phyloP scores from a whole-genome alignment of 2,888 invertebrate species.

The Thecophora atra region DNA sequence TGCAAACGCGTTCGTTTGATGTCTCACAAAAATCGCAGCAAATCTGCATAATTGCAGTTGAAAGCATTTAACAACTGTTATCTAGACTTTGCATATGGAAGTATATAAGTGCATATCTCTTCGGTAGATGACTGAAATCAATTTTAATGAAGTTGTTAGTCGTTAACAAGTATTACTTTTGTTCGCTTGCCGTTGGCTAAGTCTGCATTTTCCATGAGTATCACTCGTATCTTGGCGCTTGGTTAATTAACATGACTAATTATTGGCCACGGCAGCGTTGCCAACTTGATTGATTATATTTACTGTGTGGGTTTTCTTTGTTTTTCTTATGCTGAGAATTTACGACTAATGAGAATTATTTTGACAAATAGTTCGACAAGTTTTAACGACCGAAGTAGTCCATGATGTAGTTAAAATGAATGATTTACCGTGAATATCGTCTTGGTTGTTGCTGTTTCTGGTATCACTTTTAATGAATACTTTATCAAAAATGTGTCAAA shows the following conservation, averaged over 20 bases:
- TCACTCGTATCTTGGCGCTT: not conserved
- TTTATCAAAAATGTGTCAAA: slow-evolving; percentile 33
- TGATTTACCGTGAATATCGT: not conserved
- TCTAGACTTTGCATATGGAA: too few species aligned
- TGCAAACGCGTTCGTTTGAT: not conserved
- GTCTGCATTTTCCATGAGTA: not conserved
- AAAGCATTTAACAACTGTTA: not conserved
- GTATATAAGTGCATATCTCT: not conserved
- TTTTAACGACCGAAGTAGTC: slow-evolving; percentile 26
- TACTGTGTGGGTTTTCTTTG: slow-evolving; percentile 2
- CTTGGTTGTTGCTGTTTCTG: slow-evolving; percentile 6
- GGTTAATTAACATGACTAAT: slow-evolving; percentile 26
- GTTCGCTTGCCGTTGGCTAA: not conserved
- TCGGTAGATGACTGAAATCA: not conserved
- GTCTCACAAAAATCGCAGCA: too few species aligned
- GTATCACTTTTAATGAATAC: slow-evolving; percentile 21
- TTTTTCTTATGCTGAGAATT: slow-evolving; percentile 18
- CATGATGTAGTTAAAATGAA: not conserved
- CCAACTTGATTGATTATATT: slow-evolving; percentile 34
- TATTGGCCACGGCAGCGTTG: slow-evolving; percentile 28
- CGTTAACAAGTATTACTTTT: not conserved
- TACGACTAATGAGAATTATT: slow-evolving; percentile 25
- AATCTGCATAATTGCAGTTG: slow-evolving; percentile 1
- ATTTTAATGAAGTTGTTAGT: slow-evolving; percentile 12
- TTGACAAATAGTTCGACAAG: slow-evolving; percentile 36